phyloP scores from a whole-genome alignment of 2,888 invertebrate genomes.

The Lasioglossum pauxillum region DNA sequence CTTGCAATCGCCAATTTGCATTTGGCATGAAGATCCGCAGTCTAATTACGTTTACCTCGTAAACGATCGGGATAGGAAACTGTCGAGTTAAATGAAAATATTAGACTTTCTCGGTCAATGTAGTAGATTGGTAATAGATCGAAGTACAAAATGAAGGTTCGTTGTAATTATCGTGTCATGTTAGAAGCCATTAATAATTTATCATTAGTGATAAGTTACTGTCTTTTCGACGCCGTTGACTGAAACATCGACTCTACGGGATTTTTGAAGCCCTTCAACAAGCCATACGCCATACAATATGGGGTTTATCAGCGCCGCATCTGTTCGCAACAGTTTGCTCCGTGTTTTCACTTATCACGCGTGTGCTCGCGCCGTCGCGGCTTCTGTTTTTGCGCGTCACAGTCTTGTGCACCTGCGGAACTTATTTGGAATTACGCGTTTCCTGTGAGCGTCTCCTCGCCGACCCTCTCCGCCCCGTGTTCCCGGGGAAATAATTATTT shows the following conservation, averaged over 20 bases:
- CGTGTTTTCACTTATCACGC: constrained; percentile 11
- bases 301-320: background rate
- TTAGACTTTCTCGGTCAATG: too few relatives aligned
- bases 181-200: background rate
- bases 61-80: background rate
- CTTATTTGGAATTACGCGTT: constrained; percentile 68
- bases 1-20: background rate
- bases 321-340: background rate
- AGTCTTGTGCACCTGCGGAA: constrained; percentile 63
- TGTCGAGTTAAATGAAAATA: too few relatives aligned
- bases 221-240: background rate
- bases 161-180: background rate
- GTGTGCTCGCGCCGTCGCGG: constrained; percentile 11
- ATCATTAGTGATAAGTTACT: too few relatives aligned
- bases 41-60: too few relatives aligned
- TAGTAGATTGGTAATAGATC: too few relatives aligned
- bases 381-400: constrained; percentile 51
- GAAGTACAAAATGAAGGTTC: background rate
- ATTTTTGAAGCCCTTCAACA: background rate
- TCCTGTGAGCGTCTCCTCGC: constrained; percentile 49
- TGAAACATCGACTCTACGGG: background rate
- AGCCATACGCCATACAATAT: background rate
- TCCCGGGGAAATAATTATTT: constrained; percentile 39
- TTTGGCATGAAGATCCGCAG: background rate
- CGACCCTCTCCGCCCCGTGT: background rate